Conservation (phyloP, 1,140 invertebrate genomes). For the Saccostrea cuccullata region DNA sequence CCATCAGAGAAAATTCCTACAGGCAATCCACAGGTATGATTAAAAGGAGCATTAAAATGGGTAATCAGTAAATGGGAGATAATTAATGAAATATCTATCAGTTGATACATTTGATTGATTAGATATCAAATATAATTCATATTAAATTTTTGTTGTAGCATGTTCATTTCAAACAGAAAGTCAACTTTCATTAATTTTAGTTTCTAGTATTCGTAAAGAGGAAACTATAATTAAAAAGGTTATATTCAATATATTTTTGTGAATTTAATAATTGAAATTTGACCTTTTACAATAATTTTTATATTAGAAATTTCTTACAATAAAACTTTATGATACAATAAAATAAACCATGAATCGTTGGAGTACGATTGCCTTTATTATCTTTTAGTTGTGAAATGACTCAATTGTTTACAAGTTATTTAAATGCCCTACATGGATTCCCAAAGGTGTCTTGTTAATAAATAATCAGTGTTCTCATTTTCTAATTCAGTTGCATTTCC, state of each 20-base stretch:
- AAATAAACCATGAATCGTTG: neutral
- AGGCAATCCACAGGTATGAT: constrained; percentile 98
- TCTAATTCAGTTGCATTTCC: constrained; percentile 12
- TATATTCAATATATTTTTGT: no score
- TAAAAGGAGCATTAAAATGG: neutral
- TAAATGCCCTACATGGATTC: neutral
- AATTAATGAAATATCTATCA: no score
- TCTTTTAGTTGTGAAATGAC: neutral
- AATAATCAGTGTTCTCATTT: neutral
- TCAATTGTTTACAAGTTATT: neutral
- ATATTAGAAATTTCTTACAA: neutral
- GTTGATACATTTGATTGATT: no score
- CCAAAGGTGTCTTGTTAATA: neutral
- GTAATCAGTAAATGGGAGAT: no score
- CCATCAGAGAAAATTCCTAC: constrained; percentile 99
- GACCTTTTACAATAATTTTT: no score
- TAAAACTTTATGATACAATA: neutral
- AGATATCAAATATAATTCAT: no score
- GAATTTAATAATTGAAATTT: no score
- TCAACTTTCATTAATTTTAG: no score
- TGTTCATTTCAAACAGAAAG: no score
- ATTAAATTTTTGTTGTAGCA: no score
- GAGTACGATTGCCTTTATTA: neutral
- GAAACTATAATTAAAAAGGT: neutral
- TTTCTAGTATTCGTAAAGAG: no score